phyloP scores from a whole-genome alignment of 2,888 invertebrate species.

The Eristalis pertinax region DNA sequence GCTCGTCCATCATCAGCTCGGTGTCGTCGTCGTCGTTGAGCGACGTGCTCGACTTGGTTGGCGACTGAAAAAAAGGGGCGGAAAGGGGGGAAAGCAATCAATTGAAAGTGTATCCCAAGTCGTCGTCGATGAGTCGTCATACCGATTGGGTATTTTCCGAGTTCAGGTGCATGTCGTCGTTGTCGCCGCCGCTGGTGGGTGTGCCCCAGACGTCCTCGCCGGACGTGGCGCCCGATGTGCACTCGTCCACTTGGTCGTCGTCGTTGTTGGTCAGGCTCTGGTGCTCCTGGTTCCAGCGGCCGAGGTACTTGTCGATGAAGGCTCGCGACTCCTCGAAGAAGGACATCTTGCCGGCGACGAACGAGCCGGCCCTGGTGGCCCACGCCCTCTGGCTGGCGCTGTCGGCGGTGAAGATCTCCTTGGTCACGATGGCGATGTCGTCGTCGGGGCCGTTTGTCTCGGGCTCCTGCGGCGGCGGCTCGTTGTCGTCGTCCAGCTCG shows the following conservation, averaged over 20 bases:
- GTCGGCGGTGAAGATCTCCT: conserved; percentile 73
- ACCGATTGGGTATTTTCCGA: conserved; percentile 87
- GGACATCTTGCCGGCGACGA: conserved; percentile 91
- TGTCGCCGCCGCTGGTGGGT: conserved; percentile 91
- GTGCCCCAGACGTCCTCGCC: conserved; percentile 95
- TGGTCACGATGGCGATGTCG: conserved; percentile 75
- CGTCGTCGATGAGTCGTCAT: conserved; percentile 74
- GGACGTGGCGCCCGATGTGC: conserved; percentile 91
- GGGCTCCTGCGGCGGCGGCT: conserved; percentile 66
- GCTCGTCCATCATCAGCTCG: conserved; percentile 91
- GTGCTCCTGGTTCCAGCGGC: conserved; percentile 83
- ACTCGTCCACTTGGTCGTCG: conserved; percentile 87
- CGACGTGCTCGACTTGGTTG: conserved; percentile 85
- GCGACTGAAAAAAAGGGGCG: conserved; percentile 82
- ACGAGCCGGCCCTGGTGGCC: conserved; percentile 91
- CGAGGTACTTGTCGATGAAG: conserved; percentile 81
- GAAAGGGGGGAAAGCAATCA: conserved; percentile 29
- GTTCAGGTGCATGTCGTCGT: conserved; percentile 87
- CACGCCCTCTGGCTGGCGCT: conserved; percentile 81
- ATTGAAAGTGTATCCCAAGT: background rate
- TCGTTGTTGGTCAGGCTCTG: conserved; percentile 56
- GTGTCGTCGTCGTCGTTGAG: conserved; percentile 89
- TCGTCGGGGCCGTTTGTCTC: conserved; percentile 73
- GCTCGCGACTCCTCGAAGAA: conserved; percentile 85
- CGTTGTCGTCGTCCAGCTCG: conserved; percentile 74